These are phyloP conservation scores for Anarrhichthys ocellatus DNA, from an alignment of 2,113 vertebrate species.

Conservation along the genomic window DNA sequence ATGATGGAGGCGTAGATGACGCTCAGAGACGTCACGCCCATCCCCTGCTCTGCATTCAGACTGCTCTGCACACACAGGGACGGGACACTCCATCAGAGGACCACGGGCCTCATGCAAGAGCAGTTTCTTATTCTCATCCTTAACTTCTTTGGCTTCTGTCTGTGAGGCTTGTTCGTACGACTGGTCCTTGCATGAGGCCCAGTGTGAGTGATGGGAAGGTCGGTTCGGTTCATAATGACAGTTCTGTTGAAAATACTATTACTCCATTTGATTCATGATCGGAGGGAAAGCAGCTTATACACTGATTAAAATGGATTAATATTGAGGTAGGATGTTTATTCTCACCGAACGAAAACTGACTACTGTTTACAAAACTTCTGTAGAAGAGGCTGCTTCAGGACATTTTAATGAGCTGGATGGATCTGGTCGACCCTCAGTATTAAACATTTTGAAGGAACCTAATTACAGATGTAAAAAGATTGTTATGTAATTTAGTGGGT, in stretches of 20 bases:
- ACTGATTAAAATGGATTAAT: background rate
- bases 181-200: background rate
- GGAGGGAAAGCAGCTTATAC: background rate
- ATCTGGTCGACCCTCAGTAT: too few species aligned
- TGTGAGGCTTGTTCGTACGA: background rate
- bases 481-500: background rate
- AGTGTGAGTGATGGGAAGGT: background rate
- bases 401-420: background rate
- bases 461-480: background rate
- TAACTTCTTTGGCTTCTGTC: background rate
- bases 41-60: slow-evolving; percentile 89
- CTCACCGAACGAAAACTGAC: background rate
- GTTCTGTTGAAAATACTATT: background rate
- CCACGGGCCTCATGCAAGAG: background rate
- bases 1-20: slow-evolving; percentile 91
- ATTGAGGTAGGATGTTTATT: background rate
- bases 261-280: background rate
- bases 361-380: background rate
- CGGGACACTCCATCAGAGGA: background rate
- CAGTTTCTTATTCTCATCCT: background rate
- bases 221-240: background rate
- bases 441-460: background rate
- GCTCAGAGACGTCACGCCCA: slow-evolving; percentile 92
- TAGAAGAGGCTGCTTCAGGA: background rate
- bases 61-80: slow-evolving; percentile 88